Base-by-base conservation (phyloP, 2,113 vertebrate genomes). In the Micronycteris hirsuta region DNA sequence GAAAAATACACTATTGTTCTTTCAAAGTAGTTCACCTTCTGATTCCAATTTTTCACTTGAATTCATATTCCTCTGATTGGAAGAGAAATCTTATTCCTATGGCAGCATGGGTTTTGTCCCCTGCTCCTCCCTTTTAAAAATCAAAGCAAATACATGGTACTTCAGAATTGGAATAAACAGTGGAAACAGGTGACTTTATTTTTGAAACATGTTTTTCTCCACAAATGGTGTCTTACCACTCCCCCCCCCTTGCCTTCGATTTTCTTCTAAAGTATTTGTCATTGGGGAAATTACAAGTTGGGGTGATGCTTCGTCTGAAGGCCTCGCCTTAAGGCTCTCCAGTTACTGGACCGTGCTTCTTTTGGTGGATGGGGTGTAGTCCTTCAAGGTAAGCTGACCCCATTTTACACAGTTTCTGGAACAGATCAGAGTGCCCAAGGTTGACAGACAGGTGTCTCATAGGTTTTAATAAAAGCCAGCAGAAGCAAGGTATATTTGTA, bases 1-100 rank as follows among this genome's bases (percentile, higher is more conserved):
- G 65, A 58, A 94, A 26, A 73, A 77, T 26, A 84, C 58, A 58
- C n/a, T 7, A 61, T 54, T 68, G 19, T 63, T 83, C 54, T 26
- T 91, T 83, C 80, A 71, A 68, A 95, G 87, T 13, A 83, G 26
- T 73, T 91, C 47, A 77, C n/a, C 81, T 83, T 73, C 80, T 38
- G 6, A 93, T 88, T 68, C 33, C 78, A 82, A 12, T 95, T 91
- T 94, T 93, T 84, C 88, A 85, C 95, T 91, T 97, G 88, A 93
- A 91, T 97, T 96, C 71, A 43, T 74, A 33, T 31, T 76, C 16
- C 5, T 86, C 73, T 83, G 88, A 91, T 78, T 43, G 28, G 88
- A 88, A 96, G 56, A 84, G 41, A 54, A 80, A 67, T 95, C 33
- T 58, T 77, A 95, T 96, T 93, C 5, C 94, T 80, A 96, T 94